A percentile compares a stretch with the other conserved stretches of the same genome.
Conservation (phyloP, 2,797 vertebrate genomes). For the Urosaurus nigricauda region DNA sequence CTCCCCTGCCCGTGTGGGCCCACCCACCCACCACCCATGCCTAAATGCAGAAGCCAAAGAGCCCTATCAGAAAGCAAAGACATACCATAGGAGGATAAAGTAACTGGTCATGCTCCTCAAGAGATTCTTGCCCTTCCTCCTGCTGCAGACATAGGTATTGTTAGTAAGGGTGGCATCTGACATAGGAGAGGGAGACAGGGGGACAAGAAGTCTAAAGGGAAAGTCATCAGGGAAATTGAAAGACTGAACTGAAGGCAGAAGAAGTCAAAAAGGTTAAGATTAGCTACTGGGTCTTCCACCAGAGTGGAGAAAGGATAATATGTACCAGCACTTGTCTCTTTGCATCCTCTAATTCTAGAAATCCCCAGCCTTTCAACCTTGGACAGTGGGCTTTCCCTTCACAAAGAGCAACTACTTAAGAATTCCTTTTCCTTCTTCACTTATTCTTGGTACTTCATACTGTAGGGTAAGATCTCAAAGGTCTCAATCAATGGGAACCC, state of each 20-base stretch:
- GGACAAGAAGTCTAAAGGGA: background rate
- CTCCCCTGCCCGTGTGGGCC: background rate
- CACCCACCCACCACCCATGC: background rate
- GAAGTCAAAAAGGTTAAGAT: background rate
- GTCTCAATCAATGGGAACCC: background rate
- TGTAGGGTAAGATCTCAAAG: background rate
- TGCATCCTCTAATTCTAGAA: background rate
- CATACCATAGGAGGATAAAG: slow-evolving; percentile 75
- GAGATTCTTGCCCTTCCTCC: slow-evolving; percentile 76
- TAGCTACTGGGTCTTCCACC: background rate
- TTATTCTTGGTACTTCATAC: background rate
- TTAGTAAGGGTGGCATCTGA: slow-evolving; percentile 72
- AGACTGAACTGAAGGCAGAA: background rate
- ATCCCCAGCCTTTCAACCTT: background rate
- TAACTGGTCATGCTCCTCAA: slow-evolving; percentile 72
- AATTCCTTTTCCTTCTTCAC: too few species aligned
- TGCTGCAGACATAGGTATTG: slow-evolving; percentile 73
- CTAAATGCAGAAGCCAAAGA: slow-evolving; percentile 54
- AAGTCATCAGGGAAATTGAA: background rate
- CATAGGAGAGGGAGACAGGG: too few species aligned
- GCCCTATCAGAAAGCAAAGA: slow-evolving; percentile 57
- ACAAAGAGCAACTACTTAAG: background rate
- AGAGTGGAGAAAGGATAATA: background rate
- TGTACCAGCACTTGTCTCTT: background rate
- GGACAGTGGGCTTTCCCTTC: background rate